Conservation (phyloP, 2,888 invertebrate species). For the Rhagium mordax region DNA sequence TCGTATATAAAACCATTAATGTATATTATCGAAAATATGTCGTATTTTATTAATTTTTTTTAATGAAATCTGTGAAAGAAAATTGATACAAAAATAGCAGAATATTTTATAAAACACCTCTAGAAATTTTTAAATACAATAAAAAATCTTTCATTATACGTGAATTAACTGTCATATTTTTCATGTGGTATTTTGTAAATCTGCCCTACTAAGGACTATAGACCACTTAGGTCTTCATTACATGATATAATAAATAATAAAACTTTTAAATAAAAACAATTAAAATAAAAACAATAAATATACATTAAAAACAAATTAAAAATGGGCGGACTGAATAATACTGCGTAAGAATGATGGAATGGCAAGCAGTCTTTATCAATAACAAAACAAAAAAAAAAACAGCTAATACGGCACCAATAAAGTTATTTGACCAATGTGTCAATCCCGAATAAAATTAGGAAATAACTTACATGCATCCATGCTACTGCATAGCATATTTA, state of each 20-base stretch:
- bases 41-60: no score
- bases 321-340: constrained; percentile 29
- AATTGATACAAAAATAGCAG: no score
- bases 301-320: constrained; percentile 23
- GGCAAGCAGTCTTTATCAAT: constrained; percentile 32
- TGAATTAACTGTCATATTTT: no score
- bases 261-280: constrained; percentile 29
- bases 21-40: no score
- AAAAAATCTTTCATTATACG: no score
- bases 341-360: constrained; percentile 23
- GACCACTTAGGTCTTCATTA: neutral
- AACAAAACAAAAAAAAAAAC: constrained; percentile 7
- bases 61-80: no score
- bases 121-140: no score
- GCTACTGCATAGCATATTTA: constrained; percentile 25
- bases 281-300: constrained; percentile 30
- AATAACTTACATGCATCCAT: constrained; percentile 25
- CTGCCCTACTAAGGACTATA: neutral
- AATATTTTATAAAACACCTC: no score
- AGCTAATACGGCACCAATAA: constrained; percentile 19
- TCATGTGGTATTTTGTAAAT: constrained; percentile 31
- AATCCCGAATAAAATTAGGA: neutral
- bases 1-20: no score
- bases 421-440: neutral
- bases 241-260: constrained; percentile 36